phyloP scores from a whole-genome alignment of 2,113 vertebrate genomes.

The Oncorhynchus clarkii region DNA sequence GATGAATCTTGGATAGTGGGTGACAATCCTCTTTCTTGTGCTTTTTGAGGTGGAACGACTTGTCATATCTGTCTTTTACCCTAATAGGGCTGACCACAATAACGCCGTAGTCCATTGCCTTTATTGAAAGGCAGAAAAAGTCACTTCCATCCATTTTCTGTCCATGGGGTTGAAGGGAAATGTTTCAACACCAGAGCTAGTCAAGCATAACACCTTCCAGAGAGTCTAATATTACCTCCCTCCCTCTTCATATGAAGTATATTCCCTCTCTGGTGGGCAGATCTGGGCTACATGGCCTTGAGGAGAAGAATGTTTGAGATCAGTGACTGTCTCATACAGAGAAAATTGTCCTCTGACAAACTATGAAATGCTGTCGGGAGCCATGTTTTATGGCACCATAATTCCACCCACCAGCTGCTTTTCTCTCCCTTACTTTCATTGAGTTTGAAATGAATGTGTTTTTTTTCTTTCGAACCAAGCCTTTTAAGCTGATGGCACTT shows the following conservation, averaged over 20 bases:
- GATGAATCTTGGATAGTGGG: too few relatives aligned
- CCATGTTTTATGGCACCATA: not conserved
- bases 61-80: too few relatives aligned
- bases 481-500: not conserved
- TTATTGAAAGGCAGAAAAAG: constrained; percentile 6
- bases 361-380: not conserved
- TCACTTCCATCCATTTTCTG: not conserved
- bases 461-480: not conserved
- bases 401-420: not conserved
- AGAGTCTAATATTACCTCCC: constrained; percentile 5
- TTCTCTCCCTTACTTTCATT: constrained; percentile 67
- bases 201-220: constrained; percentile 9
- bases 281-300: constrained; percentile 8
- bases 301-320: not conserved
- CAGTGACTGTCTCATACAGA: not conserved
- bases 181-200: constrained; percentile 15
- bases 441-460: too few relatives aligned
- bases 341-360: not conserved
- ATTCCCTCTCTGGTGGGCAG: constrained; percentile 9
- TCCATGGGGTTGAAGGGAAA: not conserved
- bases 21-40: too few relatives aligned
- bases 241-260: not conserved
- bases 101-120: not conserved
- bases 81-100: too few relatives aligned
- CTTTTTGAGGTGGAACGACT: too few relatives aligned